phyloP scores from a whole-genome alignment of 2,888 invertebrate genomes.

The Eledona agricola region DNA sequence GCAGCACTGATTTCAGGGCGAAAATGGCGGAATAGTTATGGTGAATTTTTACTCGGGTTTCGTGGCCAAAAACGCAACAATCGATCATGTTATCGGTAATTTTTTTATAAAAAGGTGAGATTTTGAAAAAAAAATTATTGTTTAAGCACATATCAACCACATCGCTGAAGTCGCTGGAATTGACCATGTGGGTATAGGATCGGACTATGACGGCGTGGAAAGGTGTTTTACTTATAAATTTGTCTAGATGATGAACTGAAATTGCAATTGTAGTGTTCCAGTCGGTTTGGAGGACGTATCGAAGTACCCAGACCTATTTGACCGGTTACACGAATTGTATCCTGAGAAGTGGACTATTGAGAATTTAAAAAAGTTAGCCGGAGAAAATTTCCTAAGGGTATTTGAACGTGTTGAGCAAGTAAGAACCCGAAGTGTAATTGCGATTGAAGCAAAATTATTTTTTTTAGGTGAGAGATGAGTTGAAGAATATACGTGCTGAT shows the following conservation, averaged over 20 bases:
- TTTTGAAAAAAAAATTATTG: constrained; percentile 36
- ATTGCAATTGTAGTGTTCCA: constrained; percentile 65
- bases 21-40: constrained; percentile 76
- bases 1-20: constrained; percentile 55
- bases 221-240: constrained; percentile 50
- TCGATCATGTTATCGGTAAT: constrained; percentile 75
- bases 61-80: constrained; percentile 67
- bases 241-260: neutral
- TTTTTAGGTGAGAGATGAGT: constrained; percentile 14
- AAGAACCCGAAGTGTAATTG: too few species aligned
- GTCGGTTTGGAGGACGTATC: constrained; percentile 76
- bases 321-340: constrained; percentile 44
- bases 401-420: constrained; percentile 59
- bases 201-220: constrained; percentile 65
- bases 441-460: neutral
- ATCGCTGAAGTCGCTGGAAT: constrained; percentile 63
- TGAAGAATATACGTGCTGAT: constrained; percentile 4
- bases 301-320: constrained; percentile 74
- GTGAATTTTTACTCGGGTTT: constrained; percentile 76
- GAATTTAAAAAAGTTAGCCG: constrained; percentile 64
- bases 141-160: constrained; percentile 65
- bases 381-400: constrained; percentile 63
- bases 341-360: constrained; percentile 58
- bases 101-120: constrained; percentile 28
- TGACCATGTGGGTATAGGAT: constrained; percentile 66